phyloP scores from a whole-genome alignment of 92 coral and sea anemone genomes.

The Chrysogorgia sp. region DNA sequence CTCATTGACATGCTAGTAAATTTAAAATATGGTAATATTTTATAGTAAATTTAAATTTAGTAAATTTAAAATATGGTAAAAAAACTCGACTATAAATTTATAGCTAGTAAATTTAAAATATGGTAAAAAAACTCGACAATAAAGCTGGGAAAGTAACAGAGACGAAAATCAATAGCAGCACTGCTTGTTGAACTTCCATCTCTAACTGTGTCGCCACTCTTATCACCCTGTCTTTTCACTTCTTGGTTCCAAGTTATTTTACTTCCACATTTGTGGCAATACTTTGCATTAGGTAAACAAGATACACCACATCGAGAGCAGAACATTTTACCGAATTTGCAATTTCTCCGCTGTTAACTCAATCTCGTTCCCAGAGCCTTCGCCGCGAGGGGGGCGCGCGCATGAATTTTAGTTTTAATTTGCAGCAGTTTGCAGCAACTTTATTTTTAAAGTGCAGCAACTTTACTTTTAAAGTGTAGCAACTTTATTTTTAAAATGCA shows the following conservation, averaged over 20 bases:
- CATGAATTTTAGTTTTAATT: not conserved
- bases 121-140: slow-evolving; percentile 40
- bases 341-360: not conserved
- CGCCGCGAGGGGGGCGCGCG: not conserved
- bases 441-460: not conserved
- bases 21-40: too few relatives aligned
- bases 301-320: slow-evolving; percentile 52
- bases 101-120: slow-evolving; percentile 46
- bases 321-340: too few relatives aligned
- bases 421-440: too few relatives aligned
- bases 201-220: not conserved
- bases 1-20: too few relatives aligned
- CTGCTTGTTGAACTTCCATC: slow-evolving; percentile 16
- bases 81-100: too few relatives aligned
- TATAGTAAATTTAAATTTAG: too few relatives aligned
- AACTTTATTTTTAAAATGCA: not conserved
- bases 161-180: slow-evolving; percentile 11
- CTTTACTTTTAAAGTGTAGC: not conserved
- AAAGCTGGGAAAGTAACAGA: not conserved
- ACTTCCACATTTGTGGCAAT: slow-evolving; percentile 45
- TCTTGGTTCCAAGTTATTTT: slow-evolving; percentile 9
- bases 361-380: not conserved
- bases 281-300: slow-evolving; percentile 33
- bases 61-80: too few relatives aligned
- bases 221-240: not conserved